Percentiles rank a stretch among this genome's conserved stretches.
These are phyloP conservation scores for Enteromius anoplus DNA, from an alignment of 2,797 vertebrate species.

Conservation along the genomic window DNA sequence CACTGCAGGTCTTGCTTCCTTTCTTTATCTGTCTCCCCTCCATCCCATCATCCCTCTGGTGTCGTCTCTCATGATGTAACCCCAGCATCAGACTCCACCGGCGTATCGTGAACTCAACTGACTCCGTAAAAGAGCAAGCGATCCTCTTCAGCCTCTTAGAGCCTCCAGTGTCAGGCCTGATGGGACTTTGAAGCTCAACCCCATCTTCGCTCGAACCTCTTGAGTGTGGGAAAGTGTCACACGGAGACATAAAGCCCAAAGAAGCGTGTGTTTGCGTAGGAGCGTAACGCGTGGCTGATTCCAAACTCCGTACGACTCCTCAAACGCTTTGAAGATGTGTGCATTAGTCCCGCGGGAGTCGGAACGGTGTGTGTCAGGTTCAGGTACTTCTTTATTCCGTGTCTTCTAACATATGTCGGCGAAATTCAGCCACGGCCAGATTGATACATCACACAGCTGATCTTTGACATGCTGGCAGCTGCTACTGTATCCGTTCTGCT, in stretches of 20 bases:
- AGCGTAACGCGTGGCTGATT: neutral
- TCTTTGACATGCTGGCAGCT: slow-evolving; percentile 20
- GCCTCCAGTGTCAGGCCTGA: slow-evolving; percentile 3
- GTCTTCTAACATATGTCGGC: slow-evolving; percentile 47
- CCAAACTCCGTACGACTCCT: neutral
- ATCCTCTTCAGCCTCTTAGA: neutral
- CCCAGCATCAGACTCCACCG: neutral
- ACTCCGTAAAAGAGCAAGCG: slow-evolving; percentile 6
- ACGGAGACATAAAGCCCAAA: neutral
- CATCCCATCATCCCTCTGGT: slow-evolving; percentile 8
- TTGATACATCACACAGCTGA: slow-evolving; percentile 59
- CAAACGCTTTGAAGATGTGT: neutral
- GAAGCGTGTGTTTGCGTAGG: neutral
- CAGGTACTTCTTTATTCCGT: slow-evolving; percentile 32
- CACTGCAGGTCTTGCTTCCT: neutral
- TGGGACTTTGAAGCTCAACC: slow-evolving; percentile 2
- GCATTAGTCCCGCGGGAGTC: neutral
- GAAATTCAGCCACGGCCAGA: slow-evolving; percentile 57
- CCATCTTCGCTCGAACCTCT: neutral
- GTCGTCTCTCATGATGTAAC: slow-evolving; percentile 6
- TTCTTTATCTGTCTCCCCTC: neutral
- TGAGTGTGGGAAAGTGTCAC: neutral
- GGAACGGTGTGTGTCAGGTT: neutral
- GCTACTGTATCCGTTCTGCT: slow-evolving; percentile 10
- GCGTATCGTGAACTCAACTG: neutral